These are phyloP conservation scores for Sarcophaga subvicina DNA, from an alignment of 2,888 invertebrate species.

Conservation along the genomic window DNA sequence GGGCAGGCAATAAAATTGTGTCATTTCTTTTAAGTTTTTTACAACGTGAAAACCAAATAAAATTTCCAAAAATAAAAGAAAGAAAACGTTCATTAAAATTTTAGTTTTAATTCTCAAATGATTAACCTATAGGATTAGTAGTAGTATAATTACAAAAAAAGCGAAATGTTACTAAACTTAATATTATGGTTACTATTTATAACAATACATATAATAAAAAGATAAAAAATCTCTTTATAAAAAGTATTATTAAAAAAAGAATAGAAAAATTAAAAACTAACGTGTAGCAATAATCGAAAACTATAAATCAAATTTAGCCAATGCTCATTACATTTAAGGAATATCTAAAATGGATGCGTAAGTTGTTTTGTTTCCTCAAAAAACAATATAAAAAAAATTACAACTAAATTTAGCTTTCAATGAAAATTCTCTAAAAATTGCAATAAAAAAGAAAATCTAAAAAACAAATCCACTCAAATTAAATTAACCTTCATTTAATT, in stretches of 20 bases:
- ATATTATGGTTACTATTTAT: conserved; percentile 65
- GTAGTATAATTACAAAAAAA: not conserved
- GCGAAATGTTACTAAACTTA: conserved; percentile 48
- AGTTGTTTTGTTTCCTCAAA: conserved; percentile 55
- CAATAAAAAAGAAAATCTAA: conserved; percentile 5
- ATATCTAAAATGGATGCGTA: conserved; percentile 72
- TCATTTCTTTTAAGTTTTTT: conserved; percentile 62
- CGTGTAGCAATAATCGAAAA: conserved; percentile 23
- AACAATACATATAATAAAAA: conserved; percentile 58
- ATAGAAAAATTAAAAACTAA: conserved; percentile 22
- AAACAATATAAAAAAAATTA: not conserved
- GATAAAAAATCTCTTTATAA: conserved; percentile 40
- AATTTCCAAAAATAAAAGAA: conserved; percentile 22
- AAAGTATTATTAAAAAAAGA: not conserved
- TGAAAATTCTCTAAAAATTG: not conserved
- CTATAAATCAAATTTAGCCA: conserved; percentile 44
- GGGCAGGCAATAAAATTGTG: conserved; percentile 34
- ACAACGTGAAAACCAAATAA: conserved; percentile 53
- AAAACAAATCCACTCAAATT: conserved; percentile 28
- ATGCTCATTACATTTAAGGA: conserved; percentile 66
- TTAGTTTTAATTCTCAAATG: not conserved
- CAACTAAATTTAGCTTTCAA: conserved; percentile 34
- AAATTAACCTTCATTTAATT: conserved; percentile 63
- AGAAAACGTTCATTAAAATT: too few species aligned
- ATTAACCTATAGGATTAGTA: not conserved